Conservation (phyloP, 2,888 invertebrate genomes). For the Odontomyia ornata region DNA sequence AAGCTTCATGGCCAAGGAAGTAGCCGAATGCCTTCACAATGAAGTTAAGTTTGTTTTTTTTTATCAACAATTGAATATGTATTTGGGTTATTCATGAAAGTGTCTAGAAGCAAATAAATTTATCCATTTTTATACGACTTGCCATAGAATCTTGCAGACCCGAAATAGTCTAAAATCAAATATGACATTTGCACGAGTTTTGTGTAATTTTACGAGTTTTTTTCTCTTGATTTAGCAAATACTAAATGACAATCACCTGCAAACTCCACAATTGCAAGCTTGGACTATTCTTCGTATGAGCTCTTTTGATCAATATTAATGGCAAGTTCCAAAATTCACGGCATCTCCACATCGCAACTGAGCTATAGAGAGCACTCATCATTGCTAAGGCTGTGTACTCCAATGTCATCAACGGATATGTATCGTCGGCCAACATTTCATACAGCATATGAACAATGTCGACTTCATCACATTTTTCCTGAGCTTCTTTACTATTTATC, state of each 20-base stretch:
- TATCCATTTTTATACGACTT: no score
- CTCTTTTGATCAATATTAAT: slow-evolving; percentile 54
- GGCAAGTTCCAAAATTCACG: slow-evolving; percentile 58
- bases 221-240: background rate
- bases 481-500: slow-evolving; percentile 58
- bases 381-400: slow-evolving; percentile 56
- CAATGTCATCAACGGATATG: slow-evolving; percentile 51
- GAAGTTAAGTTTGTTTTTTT: no score
- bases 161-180: no score
- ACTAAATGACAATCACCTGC: slow-evolving; percentile 52
- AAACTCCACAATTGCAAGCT: slow-evolving; percentile 58
- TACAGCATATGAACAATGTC: slow-evolving; percentile 57
- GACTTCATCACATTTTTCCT: slow-evolving; percentile 54
- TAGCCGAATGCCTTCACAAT: no score
- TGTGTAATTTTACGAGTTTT: background rate
- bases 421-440: slow-evolving; percentile 48
- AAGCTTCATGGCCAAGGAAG: no score
- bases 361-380: slow-evolving; percentile 57
- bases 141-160: no score
- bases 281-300: slow-evolving; percentile 52
- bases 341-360: slow-evolving; percentile 57
- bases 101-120: no score
- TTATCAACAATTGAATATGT: no score
- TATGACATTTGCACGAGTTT: no score
- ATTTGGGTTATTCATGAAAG: no score